phyloP scores from a whole-genome alignment of 1,140 invertebrate species.

The Pogonognathellus flavescens region DNA sequence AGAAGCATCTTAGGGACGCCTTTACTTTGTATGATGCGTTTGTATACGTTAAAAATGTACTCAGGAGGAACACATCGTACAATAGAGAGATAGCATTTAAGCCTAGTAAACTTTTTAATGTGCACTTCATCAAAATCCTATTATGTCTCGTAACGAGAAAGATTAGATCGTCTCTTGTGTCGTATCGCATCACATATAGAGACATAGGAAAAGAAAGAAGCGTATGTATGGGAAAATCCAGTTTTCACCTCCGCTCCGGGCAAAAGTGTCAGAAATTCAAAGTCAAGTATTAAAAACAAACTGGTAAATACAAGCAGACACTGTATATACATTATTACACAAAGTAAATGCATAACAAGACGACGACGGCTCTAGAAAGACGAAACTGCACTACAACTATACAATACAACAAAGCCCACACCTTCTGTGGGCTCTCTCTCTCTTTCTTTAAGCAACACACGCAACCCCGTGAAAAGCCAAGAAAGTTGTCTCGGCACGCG shows the following conservation, averaged over 20 bases:
- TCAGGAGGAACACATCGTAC: too few species aligned
- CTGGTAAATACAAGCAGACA: neutral
- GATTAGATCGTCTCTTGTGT: slow-evolving; percentile 15
- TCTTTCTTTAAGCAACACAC: neutral
- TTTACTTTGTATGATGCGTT: neutral
- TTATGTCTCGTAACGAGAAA: slow-evolving; percentile 39
- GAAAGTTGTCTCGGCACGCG: slow-evolving; percentile 48
- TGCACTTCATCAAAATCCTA: slow-evolving; percentile 55
- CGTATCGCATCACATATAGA: neutral
- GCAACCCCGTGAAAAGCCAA: slow-evolving; percentile 23
- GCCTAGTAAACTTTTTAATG: slow-evolving; percentile 48
- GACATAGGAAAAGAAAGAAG: neutral
- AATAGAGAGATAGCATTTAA: slow-evolving; percentile 5
- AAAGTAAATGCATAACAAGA: neutral
- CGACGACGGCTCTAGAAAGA: neutral
- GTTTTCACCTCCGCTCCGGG: slow-evolving; percentile 3
- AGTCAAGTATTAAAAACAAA: slow-evolving; percentile 27
- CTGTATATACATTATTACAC: neutral
- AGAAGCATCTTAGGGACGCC: too few species aligned
- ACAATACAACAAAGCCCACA: neutral
- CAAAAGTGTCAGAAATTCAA: slow-evolving; percentile 42
- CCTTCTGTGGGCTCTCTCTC: neutral
- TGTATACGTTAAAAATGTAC: neutral
- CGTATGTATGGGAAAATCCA: neutral
- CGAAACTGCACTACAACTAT: neutral